These are phyloP conservation scores for Rhagoletis pomonella DNA, from an alignment of 1,140 invertebrate genomes.

Conservation along the genomic window DNA sequence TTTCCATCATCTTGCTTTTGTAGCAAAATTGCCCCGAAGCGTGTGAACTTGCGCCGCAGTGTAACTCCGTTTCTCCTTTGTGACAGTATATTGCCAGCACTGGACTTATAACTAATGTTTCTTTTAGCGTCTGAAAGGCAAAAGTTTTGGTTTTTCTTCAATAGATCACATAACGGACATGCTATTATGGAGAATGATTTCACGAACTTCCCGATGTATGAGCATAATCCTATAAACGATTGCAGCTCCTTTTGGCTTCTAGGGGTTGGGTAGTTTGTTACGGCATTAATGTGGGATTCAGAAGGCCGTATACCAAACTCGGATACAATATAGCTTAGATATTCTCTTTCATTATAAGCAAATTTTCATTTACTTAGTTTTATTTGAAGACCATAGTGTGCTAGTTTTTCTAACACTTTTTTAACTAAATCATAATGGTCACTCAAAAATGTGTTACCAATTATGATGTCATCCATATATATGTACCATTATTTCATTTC, in stretches of 20 bases:
- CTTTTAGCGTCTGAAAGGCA: no score
- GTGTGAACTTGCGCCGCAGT: no score
- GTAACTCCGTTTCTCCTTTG: no score
- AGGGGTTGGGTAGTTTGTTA: not conserved
- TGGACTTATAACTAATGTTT: no score
- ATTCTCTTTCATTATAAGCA: slow-evolving; percentile 9
- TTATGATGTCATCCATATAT: slow-evolving; percentile 11
- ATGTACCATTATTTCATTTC: not conserved
- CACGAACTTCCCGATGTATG: slow-evolving; percentile 2
- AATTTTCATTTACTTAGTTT: slow-evolving; percentile 5
- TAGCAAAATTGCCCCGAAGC: no score
- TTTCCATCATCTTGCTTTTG: no score
- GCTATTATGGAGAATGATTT: no score
- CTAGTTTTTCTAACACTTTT: not conserved
- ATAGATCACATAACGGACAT: no score
- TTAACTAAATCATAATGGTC: not conserved
- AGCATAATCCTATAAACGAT: slow-evolving; percentile 29
- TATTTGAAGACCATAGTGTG: not conserved
- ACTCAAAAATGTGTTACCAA: not conserved
- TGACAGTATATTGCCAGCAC: no score
- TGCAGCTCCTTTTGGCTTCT: not conserved
- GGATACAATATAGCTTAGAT: slow-evolving; percentile 6
- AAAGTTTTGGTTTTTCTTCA: no score
- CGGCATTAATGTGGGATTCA: not conserved
- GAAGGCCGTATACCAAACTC: not conserved